These are phyloP conservation scores for Thymelicus acteon DNA, from an alignment of 2,888 invertebrate genomes.

Conservation along the genomic window DNA sequence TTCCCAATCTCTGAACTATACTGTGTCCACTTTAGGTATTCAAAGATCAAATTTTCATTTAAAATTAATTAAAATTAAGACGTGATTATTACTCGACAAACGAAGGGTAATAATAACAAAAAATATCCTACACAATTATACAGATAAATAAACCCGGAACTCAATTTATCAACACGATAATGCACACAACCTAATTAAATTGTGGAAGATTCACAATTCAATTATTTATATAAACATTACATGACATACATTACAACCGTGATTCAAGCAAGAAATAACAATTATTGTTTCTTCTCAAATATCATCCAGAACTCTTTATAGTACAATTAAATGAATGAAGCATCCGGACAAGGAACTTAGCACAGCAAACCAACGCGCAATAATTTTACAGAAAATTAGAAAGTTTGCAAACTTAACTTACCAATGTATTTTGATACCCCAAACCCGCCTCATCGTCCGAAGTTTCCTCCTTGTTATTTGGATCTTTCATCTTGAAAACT, in stretches of 20 bases:
- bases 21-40: too few relatives aligned
- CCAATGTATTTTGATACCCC: conserved; percentile 89
- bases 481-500: conserved; percentile 66
- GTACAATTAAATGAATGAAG: neutral
- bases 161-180: conserved; percentile 5
- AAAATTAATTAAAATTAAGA: too few relatives aligned
- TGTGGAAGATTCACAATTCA: conserved; percentile 16
- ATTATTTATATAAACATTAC: conserved; percentile 36
- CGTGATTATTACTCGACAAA: neutral
- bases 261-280: conserved; percentile 8
- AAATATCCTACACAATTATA: conserved; percentile 4
- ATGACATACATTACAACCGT: neutral
- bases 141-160: neutral
- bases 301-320: neutral
- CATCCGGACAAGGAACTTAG: neutral
- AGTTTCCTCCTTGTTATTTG: conserved; percentile 69
- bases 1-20: too few relatives aligned
- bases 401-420: conserved; percentile 82
- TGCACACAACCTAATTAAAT: conserved; percentile 1
- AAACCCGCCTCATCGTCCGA: conserved; percentile 87
- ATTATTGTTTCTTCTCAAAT: conserved; percentile 1
- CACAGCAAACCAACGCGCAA: conserved; percentile 12
- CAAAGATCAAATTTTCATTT: too few relatives aligned
- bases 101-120: conserved; percentile 1
- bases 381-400: conserved; percentile 65